These are phyloP conservation scores for Drosophila kanapiae DNA, from an alignment of 1,140 invertebrate genomes.

Conservation along the genomic window DNA sequence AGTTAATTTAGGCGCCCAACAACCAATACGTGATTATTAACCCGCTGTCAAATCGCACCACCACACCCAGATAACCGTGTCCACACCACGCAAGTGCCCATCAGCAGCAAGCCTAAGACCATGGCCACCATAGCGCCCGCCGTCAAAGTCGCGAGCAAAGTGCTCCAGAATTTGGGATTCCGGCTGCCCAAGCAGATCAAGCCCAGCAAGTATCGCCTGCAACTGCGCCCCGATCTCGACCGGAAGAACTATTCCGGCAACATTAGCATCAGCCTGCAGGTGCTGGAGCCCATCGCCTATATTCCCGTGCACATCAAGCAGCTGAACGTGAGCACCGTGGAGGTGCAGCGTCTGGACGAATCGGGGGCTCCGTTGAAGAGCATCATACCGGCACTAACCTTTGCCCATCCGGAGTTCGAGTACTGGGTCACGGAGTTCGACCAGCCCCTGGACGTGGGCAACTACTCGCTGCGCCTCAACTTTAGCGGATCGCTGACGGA, in stretches of 20 bases:
- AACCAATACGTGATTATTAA: conserved; percentile 12
- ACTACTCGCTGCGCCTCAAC: conserved; percentile 88
- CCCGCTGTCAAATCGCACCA: conserved; percentile 9
- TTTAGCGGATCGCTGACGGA: conserved; percentile 90
- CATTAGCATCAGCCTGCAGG: conserved; percentile 90
- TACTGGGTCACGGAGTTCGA: conserved; percentile 88
- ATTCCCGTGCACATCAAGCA: conserved; percentile 90
- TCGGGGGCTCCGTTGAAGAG: conserved; percentile 50
- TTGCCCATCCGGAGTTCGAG: conserved; percentile 87
- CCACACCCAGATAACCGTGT: conserved; percentile 49
- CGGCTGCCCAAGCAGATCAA: conserved; percentile 89
- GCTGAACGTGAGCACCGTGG: conserved; percentile 69
- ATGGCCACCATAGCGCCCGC: conserved; percentile 66
- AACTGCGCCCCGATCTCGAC: conserved; percentile 90
- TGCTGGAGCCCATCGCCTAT: conserved; percentile 87
- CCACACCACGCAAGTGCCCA: conserved; percentile 63
- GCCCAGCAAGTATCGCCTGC: conserved; percentile 91
- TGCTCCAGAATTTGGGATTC: conserved; percentile 83
- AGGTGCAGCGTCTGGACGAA: conserved; percentile 61
- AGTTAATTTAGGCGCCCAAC: neutral
- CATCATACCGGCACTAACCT: conserved; percentile 82
- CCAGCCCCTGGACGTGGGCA: conserved; percentile 86
- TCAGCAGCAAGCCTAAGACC: conserved; percentile 33
- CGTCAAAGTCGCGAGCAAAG: conserved; percentile 64
- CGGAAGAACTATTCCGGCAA: conserved; percentile 90